A percentile compares a stretch with the other conserved stretches of the same genome.
Evolutionary conservation across 2,888 invertebrate species (phyloP).

Genomic region (Melangyna quadrimaculata): DNA sequence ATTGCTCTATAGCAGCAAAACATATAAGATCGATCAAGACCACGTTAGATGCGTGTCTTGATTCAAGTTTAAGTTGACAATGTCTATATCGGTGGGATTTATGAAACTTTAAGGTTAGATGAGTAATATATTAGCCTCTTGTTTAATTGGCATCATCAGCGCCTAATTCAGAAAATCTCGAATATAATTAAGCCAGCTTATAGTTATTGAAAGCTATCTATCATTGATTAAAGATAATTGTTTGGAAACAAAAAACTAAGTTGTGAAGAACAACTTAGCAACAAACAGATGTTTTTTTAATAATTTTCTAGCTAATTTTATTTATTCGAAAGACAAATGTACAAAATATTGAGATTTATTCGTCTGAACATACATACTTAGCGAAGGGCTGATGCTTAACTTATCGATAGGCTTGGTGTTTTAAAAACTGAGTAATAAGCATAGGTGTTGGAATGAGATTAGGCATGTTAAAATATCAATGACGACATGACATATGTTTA

Average conservation of each 20-base stretch:
- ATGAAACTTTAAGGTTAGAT: constrained; percentile 70
- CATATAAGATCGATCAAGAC: constrained; percentile 57
- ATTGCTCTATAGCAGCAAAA: constrained; percentile 23
- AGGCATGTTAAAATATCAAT: not conserved
- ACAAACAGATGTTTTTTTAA: not conserved
- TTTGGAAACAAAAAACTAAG: not conserved
- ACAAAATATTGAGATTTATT: not conserved
- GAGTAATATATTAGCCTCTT: constrained; percentile 60
- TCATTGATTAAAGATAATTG: not conserved
- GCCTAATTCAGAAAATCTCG: constrained; percentile 56
- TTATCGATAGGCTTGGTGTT: not conserved
- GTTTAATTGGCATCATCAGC: constrained; percentile 70
- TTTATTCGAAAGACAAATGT: not conserved
- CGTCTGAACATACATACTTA: no score
- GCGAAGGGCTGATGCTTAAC: not conserved
- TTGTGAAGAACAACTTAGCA: not conserved
- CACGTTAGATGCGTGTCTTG: constrained; percentile 69
- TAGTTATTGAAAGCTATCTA: not conserved
- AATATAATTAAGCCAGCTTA: constrained; percentile 17
- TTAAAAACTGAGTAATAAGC: not conserved
- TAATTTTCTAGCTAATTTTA: not conserved
- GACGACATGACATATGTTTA: constrained; percentile 1
- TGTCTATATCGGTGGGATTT: constrained; percentile 71
- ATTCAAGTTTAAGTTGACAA: constrained; percentile 71
- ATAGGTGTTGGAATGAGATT: not conserved